These are phyloP conservation scores for Ommatoiulus sabulosus DNA, from an alignment of 2,888 invertebrate genomes.

Conservation along the genomic window DNA sequence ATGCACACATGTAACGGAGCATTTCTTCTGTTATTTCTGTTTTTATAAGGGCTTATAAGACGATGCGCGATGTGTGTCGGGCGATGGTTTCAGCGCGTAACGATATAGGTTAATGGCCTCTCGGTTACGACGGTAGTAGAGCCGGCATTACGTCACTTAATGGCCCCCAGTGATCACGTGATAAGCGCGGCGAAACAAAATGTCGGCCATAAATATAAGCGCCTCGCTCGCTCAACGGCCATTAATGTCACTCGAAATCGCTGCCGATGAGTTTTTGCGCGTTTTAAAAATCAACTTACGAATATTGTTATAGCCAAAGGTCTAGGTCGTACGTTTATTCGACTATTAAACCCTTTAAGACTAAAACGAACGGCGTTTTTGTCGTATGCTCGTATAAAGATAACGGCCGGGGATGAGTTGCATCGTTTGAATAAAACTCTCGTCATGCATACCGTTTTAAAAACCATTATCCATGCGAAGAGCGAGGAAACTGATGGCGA, in stretches of 20 bases:
- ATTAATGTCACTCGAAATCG: conserved; percentile 31
- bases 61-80: neutral
- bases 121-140: neutral
- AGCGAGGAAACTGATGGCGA: neutral
- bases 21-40: neutral
- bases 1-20: neutral
- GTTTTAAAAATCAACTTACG: conserved; percentile 30
- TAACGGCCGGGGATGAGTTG: neutral
- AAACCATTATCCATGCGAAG: neutral
- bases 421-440: neutral
- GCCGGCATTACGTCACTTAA: neutral
- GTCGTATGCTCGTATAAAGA: neutral
- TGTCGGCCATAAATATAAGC: conserved; percentile 38
- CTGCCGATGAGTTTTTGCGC: conserved; percentile 21
- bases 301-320: conserved; percentile 28
- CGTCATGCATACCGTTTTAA: neutral
- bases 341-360: conserved; percentile 5
- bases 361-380: neutral
- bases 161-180: conserved; percentile 36
- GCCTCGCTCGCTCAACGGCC: neutral
- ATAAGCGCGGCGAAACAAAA: conserved; percentile 23
- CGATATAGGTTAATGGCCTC: neutral
- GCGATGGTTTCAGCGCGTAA: neutral
- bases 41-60: neutral
- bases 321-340: conserved; percentile 31